phyloP scores from a whole-genome alignment of 2,797 vertebrate genomes.

The Sardinella longiceps region DNA sequence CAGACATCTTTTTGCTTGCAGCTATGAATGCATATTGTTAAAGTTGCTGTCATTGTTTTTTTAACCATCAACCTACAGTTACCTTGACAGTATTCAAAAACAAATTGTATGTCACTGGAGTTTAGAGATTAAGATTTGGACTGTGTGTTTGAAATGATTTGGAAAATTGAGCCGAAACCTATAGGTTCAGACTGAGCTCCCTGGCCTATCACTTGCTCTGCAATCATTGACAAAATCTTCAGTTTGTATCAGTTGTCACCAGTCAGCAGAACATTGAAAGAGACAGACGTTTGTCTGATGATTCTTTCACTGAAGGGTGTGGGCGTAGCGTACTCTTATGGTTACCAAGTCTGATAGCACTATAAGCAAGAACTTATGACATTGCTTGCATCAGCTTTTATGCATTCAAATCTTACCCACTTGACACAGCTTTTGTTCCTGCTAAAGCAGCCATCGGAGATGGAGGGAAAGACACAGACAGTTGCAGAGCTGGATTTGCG shows the following conservation, averaged over 20 bases:
- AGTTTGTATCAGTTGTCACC: not conserved
- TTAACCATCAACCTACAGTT: not conserved
- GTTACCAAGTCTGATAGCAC: not conserved
- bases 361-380: not conserved
- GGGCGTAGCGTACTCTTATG: not conserved
- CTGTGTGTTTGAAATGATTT: not conserved
- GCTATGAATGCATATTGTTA: not conserved
- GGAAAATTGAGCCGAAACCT: not conserved
- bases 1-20: not conserved
- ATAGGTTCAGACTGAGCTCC: not conserved
- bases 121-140: not conserved
- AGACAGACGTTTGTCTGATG: not conserved
- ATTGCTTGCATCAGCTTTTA: slow-evolving; percentile 10
- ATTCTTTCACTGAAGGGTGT: slow-evolving; percentile 3
- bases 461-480: not conserved
- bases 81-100: not conserved
- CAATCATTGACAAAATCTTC: not conserved
- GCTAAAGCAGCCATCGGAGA: not conserved
- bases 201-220: not conserved
- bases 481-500: too few relatives aligned
- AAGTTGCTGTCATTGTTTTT: not conserved
- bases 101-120: not conserved
- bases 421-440: not conserved
- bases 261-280: slow-evolving; percentile 3
- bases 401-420: not conserved